Evolutionary conservation across 2,113 vertebrate genomes (phyloP), one percentile per base, ranked within the genome.

Genomic region (Pedionomus torquatus): DNA sequence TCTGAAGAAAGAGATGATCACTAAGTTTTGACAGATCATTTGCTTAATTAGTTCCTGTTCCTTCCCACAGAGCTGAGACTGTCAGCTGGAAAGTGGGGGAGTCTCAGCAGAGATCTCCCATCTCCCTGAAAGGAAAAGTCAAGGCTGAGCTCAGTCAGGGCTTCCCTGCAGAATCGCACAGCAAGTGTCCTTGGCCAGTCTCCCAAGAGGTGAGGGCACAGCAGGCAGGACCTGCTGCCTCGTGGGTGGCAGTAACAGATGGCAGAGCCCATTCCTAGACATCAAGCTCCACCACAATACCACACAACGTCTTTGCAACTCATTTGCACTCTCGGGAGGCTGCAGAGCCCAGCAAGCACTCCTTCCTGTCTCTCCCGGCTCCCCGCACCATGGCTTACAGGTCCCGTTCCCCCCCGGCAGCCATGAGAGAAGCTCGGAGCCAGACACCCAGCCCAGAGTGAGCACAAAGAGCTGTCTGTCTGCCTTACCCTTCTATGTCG

Each of bases 401-500:
- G 35, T 49, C 35, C 71, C 16, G 1, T 9, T 63, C 35, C 28
- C 23, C 8, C 21, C 65, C 19, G 0, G 3, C 70, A 49, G 46
- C 64, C 49, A 0, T 0, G 4, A 44, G 66, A 41, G 51, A 3
- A 80, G 74, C 44, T 58, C 51, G 6, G 60, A 49, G 82, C 48
- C 55, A 71, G 82, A 18, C n/a, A 10, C 46, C 4, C 31, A 61
- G 64, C 55, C n/a, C 3, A 10, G 37, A 46, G 52, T 0, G 0
- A 76, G 3, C 46, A 68, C 83, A 57, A 65, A 72, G 84, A 44
- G 58, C 63, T 1, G 7, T 31, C 91, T 83, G 74, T 68, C 66
- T 41, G 83, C 41, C 97, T 98, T 97, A 99, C 99, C 99, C 98
- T 9, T 97, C 98, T 1, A 39, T 41, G 55, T 98, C 97, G 2